Evolutionary conservation across 2,113 vertebrate genomes (phyloP), one percentile per base, ranked within the genome.

Genomic region (Girardinichthys multiradiatus): DNA sequence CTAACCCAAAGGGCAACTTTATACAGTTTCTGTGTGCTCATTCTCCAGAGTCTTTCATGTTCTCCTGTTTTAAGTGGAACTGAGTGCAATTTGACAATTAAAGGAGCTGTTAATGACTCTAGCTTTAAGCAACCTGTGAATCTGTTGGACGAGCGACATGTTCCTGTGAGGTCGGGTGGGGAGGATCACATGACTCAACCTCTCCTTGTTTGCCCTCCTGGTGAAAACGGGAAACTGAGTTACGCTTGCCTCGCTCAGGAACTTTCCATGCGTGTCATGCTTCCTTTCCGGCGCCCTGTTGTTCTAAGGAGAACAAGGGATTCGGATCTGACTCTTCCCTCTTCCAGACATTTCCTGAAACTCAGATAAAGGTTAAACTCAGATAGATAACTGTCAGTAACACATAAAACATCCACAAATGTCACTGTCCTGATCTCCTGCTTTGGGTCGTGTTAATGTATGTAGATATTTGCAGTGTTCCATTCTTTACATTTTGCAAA

Each of bases 221-320:
- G 7, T 45, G 28, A 28, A 54, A 26, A 80, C 72, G 60, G 91
- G 84, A 90, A 89, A 67, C 72, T 1, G 60, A n/a, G 76, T 74
- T 69, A 58, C 81, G 76, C 83, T 84, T 63, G 57, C 70, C 64
- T 76, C 28, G 14, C 33, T 57, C 69, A 51, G 81, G 85, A 90
- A 89, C 85, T 89, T 89, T 92, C 89, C 84, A 31, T 87, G 48
- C 57, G 71, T 86, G 90, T 88, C 88, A 89, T 3, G 64, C 80
- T 92, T 92, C 89, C 91, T 88, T 68, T 79, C 79, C 58, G 70
- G 21, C 26, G 0, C 8, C 0, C 59, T 89, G 84, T 87, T 89
- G 64, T 86, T 89, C 51, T 72, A 54, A 80, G 73, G 78, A 84
- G 80, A 74, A 81, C 69, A 51, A 72, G 72, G 11, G 72, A 79